Percentiles rank a stretch among this genome's conserved stretches.
phyloP scores from a whole-genome alignment of 2,888 invertebrate genomes.

The Ceramica pisi region DNA sequence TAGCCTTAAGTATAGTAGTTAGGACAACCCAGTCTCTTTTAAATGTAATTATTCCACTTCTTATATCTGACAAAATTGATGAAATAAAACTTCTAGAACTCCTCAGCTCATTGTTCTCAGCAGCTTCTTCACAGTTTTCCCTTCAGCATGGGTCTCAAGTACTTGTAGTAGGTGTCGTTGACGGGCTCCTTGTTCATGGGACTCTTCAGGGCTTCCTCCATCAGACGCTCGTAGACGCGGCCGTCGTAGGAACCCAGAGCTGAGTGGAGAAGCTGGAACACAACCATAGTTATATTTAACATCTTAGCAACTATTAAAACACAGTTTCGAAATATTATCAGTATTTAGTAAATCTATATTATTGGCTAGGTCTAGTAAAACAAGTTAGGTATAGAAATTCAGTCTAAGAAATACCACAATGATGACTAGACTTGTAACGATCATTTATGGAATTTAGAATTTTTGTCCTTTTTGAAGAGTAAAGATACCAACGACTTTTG shows the following conservation, averaged over 20 bases:
- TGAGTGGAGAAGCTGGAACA: slow-evolving; percentile 90
- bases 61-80: not conserved
- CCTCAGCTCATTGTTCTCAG: not conserved
- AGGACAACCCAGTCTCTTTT: not conserved
- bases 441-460: too few relatives aligned
- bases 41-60: not conserved
- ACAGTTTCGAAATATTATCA: too few relatives aligned
- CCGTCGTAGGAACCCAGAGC: slow-evolving; percentile 95
- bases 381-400: too few relatives aligned
- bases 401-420: too few relatives aligned
- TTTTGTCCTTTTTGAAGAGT: too few relatives aligned
- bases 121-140: slow-evolving; percentile 88
- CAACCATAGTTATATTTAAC: not conserved
- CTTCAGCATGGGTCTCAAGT: slow-evolving; percentile 94
- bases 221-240: slow-evolving; percentile 94
- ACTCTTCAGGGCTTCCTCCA: slow-evolving; percentile 94
- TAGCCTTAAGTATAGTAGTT: too few relatives aligned
- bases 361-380: too few relatives aligned
- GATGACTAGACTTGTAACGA: too few relatives aligned
- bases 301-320: too few relatives aligned
- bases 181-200: slow-evolving; percentile 95
- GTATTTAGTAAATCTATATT: too few relatives aligned
- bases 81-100: not conserved
- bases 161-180: slow-evolving; percentile 93
- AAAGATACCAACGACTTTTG: too few relatives aligned